Evolutionary conservation across 2,888 invertebrate species (phyloP).

Genomic region (Zhuqinia jingwanae): DNA sequence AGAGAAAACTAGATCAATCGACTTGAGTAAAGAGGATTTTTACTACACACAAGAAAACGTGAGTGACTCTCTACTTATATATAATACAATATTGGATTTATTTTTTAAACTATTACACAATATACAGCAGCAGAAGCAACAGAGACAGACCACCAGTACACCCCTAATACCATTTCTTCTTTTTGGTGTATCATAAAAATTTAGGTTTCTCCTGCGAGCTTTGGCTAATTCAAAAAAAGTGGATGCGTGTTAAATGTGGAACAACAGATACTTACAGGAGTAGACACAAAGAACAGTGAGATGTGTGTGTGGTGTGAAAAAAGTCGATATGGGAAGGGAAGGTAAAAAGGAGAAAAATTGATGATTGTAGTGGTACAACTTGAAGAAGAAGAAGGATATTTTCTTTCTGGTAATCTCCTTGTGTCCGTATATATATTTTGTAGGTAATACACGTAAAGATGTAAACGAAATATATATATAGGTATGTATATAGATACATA

Average conservation of each 20-base stretch:
- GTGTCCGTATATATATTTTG: background rate
- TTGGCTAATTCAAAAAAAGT: slow-evolving; percentile 45
- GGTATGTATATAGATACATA: background rate
- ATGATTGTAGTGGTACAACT: slow-evolving; percentile 29
- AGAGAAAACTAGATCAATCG: slow-evolving; percentile 59
- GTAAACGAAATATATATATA: background rate
- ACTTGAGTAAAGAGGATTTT: slow-evolving; percentile 46
- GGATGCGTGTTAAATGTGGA: slow-evolving; percentile 38
- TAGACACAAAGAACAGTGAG: no score
- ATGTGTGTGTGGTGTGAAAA: slow-evolving; percentile 14
- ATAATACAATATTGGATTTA: background rate
- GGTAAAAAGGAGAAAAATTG: slow-evolving; percentile 46
- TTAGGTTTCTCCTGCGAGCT: slow-evolving; percentile 1
- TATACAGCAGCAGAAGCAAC: no score
- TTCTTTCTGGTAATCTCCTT: slow-evolving; percentile 44
- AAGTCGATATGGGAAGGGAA: slow-evolving; percentile 49
- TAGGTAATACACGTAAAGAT: background rate
- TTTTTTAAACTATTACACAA: no score
- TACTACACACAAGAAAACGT: slow-evolving; percentile 25
- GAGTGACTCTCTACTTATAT: background rate
- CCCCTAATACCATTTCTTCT: background rate
- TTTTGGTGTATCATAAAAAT: slow-evolving; percentile 23
- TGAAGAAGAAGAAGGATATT: slow-evolving; percentile 32
- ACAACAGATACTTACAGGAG: background rate
- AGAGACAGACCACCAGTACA: no score